Conservation (phyloP, 2,797 vertebrate genomes). For the Bradypodion ventrale region DNA sequence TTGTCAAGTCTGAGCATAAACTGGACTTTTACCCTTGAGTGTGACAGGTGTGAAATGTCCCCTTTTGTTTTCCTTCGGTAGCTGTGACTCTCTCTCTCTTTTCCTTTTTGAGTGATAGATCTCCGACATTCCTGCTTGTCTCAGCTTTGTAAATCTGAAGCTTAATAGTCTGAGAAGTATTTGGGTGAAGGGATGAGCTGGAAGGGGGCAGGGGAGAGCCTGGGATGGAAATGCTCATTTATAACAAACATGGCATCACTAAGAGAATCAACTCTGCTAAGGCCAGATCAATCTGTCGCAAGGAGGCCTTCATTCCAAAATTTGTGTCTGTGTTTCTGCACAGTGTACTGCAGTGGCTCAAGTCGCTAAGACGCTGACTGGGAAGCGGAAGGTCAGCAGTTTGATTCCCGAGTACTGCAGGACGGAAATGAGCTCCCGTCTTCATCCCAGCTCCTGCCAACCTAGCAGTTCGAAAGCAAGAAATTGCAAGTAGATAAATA, state of each 20-base stretch:
- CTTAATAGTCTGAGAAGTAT: constrained; percentile 43
- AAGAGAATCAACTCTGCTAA: background rate
- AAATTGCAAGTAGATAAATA: too few relatives aligned
- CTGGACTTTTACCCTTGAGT: constrained; percentile 73
- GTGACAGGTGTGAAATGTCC: constrained; percentile 70
- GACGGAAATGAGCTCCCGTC: too few relatives aligned
- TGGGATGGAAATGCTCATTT: background rate
- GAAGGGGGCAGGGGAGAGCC: constrained; percentile 51
- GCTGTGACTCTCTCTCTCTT: constrained; percentile 35
- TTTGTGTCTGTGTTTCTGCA: background rate
- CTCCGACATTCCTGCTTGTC: constrained; percentile 51
- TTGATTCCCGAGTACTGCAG: too few relatives aligned
- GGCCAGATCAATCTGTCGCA: background rate
- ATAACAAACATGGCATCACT: background rate
- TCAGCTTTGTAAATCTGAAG: constrained; percentile 54
- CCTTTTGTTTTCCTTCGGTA: constrained; percentile 39
- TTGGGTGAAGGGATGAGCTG: background rate
- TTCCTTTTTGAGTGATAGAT: constrained; percentile 67
- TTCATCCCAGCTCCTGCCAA: too few relatives aligned
- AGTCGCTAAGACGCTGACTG: too few relatives aligned
- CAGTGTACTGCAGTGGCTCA: too few relatives aligned
- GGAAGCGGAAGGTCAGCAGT: too few relatives aligned
- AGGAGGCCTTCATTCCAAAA: background rate
- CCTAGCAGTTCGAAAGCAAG: too few relatives aligned
- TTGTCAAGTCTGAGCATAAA: constrained; percentile 63